Percentiles rank a stretch among this genome's conserved stretches.
phyloP scores from a whole-genome alignment of 1,140 invertebrate species.

The Leptinotarsa undecemlineata region DNA sequence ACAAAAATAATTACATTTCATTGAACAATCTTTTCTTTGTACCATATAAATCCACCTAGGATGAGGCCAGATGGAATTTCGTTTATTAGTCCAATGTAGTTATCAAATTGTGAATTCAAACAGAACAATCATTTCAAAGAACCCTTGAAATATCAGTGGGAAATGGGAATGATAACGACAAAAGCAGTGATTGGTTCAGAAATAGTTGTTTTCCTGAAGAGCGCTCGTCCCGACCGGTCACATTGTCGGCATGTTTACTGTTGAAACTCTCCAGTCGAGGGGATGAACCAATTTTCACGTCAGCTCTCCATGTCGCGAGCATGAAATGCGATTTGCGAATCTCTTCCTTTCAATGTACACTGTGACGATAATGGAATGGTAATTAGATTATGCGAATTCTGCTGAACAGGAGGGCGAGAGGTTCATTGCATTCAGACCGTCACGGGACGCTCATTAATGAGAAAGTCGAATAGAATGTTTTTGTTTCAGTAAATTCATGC shows the following conservation, averaged over 20 bases:
- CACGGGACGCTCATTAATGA: too few relatives aligned
- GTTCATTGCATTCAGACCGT: background rate
- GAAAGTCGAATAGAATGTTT: too few relatives aligned
- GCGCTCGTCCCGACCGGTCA: conserved; percentile 27
- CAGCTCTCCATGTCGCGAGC: conserved; percentile 39
- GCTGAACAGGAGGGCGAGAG: conserved; percentile 1
- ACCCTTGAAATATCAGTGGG: conserved; percentile 3
- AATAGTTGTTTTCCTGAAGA: conserved; percentile 32
- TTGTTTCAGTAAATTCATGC: too few relatives aligned
- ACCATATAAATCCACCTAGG: too few relatives aligned
- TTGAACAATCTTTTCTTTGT: too few relatives aligned
- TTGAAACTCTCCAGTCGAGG: conserved; percentile 38
- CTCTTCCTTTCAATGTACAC: conserved; percentile 38
- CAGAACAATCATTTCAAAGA: background rate
- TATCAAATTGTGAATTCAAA: background rate
- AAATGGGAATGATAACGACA: background rate
- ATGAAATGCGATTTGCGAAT: conserved; percentile 43
- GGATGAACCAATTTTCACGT: conserved; percentile 38
- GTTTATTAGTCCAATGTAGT: too few relatives aligned
- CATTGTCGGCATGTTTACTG: conserved; percentile 39
- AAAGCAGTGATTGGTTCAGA: conserved; percentile 31
- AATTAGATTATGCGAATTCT: conserved; percentile 46
- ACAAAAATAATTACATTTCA: too few relatives aligned
- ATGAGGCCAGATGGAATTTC: too few relatives aligned
- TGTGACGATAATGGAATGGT: conserved; percentile 41